Evolutionary conservation across 2,113 vertebrate species (phyloP).

Genomic region (Salvator merianae): DNA sequence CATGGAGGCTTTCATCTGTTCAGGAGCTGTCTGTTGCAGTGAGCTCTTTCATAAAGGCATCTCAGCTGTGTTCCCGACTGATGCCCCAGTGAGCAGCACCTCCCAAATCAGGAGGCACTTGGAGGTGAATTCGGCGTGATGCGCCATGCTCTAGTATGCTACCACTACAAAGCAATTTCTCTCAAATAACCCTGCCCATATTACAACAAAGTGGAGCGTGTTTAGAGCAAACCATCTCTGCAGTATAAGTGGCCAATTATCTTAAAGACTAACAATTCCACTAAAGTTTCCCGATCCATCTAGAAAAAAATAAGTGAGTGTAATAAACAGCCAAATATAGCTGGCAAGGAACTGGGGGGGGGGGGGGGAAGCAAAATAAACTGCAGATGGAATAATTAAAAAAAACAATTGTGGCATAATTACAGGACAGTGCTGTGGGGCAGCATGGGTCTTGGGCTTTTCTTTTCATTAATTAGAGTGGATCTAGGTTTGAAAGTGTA

Average conservation of each 20-base stretch:
- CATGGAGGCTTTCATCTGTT: constrained; percentile 18
- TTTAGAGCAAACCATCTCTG: constrained; percentile 10
- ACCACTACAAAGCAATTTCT: background rate
- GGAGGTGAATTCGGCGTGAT: background rate
- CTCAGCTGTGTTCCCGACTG: rapidly evolving
- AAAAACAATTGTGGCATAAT: constrained; percentile 23
- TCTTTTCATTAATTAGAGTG: background rate
- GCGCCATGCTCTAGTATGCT: background rate
- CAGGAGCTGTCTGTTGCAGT: background rate
- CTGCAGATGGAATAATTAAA: constrained; percentile 36
- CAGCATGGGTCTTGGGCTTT: constrained; percentile 1
- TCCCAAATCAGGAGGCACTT: background rate
- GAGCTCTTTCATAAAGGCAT: background rate
- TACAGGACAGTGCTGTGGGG: background rate
- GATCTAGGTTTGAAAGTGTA: background rate
- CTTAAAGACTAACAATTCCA: constrained; percentile 33
- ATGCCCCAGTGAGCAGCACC: background rate
- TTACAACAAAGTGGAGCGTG: constrained; percentile 25
- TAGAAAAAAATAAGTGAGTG: background rate
- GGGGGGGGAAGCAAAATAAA: constrained; percentile 16
- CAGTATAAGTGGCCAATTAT: constrained; percentile 36
- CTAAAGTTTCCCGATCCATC: constrained; percentile 23
- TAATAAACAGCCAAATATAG: constrained; percentile 9
- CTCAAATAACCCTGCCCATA: background rate
- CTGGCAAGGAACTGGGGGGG: background rate